These are phyloP conservation scores for Phthorimaea operculella DNA, from an alignment of 1,140 invertebrate species.

Conservation along the genomic window DNA sequence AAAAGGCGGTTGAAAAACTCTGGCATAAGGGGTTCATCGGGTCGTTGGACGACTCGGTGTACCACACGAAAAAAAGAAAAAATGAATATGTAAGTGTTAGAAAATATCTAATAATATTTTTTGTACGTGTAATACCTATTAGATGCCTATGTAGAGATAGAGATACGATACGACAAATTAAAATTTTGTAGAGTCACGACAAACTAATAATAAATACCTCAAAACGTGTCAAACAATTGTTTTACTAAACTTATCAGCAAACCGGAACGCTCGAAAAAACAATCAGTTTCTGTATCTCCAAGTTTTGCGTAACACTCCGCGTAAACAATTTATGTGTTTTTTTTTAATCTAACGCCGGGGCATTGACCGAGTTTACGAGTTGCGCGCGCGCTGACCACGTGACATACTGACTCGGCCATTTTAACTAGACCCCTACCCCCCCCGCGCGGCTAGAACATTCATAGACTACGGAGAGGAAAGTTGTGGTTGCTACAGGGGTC, in stretches of 20 bases:
- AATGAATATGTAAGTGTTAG: no score
- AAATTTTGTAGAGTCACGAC: no score
- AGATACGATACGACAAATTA: no score
- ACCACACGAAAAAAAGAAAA: no score
- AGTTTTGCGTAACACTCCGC: slow-evolving; percentile 57
- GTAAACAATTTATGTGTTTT: slow-evolving; percentile 54
- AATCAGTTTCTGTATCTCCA: slow-evolving; percentile 18
- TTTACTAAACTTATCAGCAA: slow-evolving; percentile 11
- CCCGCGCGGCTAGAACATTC: background rate
- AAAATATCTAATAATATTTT: no score
- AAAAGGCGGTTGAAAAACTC: no score
- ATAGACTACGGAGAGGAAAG: slow-evolving; percentile 6
- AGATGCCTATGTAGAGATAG: no score
- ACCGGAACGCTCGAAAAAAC: slow-evolving; percentile 38
- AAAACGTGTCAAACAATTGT: background rate
- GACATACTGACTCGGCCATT: slow-evolving; percentile 47
- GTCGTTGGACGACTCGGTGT: no score
- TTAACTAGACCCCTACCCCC: slow-evolving; percentile 19
- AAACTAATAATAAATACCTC: no score
- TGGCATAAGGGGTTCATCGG: no score
- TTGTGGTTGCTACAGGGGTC: slow-evolving; percentile 6
- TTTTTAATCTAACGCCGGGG: slow-evolving; percentile 63
- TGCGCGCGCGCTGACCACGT: slow-evolving; percentile 61
- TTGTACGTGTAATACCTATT: no score
- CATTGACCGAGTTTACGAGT: slow-evolving; percentile 65